A percentile compares a stretch with the other conserved stretches of the same genome.
These are phyloP conservation scores for Aegypius monachus DNA, from an alignment of 2,113 vertebrate genomes.

Conservation along the genomic window DNA sequence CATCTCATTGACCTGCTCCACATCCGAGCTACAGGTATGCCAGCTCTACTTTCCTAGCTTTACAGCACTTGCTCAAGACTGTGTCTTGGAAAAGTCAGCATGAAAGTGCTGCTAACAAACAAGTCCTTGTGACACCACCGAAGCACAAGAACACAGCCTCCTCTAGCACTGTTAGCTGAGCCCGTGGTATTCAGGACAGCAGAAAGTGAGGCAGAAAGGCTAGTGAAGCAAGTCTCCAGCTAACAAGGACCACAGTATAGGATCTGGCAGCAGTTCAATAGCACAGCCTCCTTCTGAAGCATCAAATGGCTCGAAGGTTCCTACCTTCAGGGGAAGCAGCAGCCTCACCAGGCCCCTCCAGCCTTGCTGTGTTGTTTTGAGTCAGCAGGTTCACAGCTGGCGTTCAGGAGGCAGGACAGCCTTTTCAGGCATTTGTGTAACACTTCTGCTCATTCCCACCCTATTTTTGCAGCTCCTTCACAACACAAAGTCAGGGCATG, in stretches of 20 bases:
- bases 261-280: neutral
- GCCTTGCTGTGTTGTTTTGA: neutral
- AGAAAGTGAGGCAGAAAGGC: neutral
- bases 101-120: neutral
- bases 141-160: neutral
- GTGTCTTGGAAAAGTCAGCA: neutral
- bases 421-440: neutral
- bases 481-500: neutral
- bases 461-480: neutral
- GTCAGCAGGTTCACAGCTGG: neutral
- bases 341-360: neutral
- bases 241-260: neutral
- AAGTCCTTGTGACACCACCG: fast-evolving
- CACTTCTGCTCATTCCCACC: neutral
- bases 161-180: neutral
- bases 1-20: neutral
- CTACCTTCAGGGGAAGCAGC: neutral
- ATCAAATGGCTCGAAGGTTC: neutral
- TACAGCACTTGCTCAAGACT: neutral
- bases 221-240: neutral
- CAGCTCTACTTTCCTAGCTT: neutral
- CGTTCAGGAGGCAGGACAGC: neutral
- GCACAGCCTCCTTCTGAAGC: neutral
- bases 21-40: neutral
- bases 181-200: neutral